Conservation (phyloP, 2,888 invertebrate genomes). For the Parnassius mnemosyne region DNA sequence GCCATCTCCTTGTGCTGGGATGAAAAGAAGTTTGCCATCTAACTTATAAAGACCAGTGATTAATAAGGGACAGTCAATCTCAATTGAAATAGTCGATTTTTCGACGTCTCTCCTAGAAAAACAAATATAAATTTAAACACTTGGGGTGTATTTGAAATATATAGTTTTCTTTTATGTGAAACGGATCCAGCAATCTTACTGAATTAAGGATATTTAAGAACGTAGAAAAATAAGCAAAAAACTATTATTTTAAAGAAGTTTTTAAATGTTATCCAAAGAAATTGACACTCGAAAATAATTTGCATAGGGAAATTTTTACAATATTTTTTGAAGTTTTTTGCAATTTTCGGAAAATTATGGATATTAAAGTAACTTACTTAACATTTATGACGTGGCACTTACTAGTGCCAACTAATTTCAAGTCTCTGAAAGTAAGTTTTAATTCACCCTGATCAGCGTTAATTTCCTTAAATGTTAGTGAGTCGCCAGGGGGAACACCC, state of each 20-base stretch:
- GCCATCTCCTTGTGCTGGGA: slow-evolving; percentile 39
- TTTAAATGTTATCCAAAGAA: no score
- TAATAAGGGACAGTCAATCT: slow-evolving; percentile 34
- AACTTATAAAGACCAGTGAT: slow-evolving; percentile 38
- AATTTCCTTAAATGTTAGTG: slow-evolving; percentile 35
- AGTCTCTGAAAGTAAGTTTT: slow-evolving; percentile 36
- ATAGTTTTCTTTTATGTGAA: no score
- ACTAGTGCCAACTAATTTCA: slow-evolving; percentile 32
- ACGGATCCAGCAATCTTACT: no score
- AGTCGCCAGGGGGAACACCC: slow-evolving; percentile 36
- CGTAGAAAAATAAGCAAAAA: no score
- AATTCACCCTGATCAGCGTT: slow-evolving; percentile 35
- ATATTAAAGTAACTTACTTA: slow-evolving; percentile 36
- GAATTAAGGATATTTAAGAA: no score
- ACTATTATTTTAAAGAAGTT: no score
- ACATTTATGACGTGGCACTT: slow-evolving; percentile 38
- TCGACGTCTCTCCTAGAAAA: slow-evolving; percentile 37
- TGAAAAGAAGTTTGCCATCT: slow-evolving; percentile 36
- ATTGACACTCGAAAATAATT: no score
- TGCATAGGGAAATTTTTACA: no score
- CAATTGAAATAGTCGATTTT: slow-evolving; percentile 31
- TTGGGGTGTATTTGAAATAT: no score
- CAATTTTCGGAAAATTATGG: no score
- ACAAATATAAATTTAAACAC: neutral
- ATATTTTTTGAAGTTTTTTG: no score